Conservation (phyloP, 2,113 vertebrate species). For the Corythornis madagascariensis region DNA sequence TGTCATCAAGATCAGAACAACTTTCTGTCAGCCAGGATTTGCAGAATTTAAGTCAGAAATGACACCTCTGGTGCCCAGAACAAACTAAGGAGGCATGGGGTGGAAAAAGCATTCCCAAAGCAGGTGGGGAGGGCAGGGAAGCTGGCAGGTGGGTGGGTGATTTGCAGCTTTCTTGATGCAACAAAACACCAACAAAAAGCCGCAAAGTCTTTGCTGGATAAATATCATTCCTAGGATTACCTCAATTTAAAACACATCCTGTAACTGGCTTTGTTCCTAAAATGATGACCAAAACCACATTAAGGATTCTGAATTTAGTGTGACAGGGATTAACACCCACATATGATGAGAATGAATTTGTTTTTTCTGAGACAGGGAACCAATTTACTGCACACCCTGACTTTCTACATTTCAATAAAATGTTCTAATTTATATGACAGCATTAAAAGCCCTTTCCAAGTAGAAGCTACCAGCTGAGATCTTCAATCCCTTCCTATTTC, state of each 20-base stretch:
- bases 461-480: neutral
- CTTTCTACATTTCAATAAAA: neutral
- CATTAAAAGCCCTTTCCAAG: neutral
- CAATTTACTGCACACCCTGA: neutral
- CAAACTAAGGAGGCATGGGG: neutral
- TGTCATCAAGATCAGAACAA: neutral
- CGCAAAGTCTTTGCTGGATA: neutral
- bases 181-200: neutral
- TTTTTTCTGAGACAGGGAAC: neutral
- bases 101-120: neutral
- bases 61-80: neutral
- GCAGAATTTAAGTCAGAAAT: neutral
- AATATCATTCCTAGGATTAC: neutral
- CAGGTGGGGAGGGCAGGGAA: neutral
- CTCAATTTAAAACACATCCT: neutral
- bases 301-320: neutral
- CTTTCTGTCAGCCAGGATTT: neutral
- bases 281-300: neutral
- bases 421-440: neutral
- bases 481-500: neutral
- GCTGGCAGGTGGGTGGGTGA: no score
- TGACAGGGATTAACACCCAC: neutral
- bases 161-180: neutral
- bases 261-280: neutral
- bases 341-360: neutral